Percentiles rank a stretch among this genome's conserved stretches.
Evolutionary conservation across 2,113 vertebrate species (phyloP).

Genomic region (Mormoops blainvillei): DNA sequence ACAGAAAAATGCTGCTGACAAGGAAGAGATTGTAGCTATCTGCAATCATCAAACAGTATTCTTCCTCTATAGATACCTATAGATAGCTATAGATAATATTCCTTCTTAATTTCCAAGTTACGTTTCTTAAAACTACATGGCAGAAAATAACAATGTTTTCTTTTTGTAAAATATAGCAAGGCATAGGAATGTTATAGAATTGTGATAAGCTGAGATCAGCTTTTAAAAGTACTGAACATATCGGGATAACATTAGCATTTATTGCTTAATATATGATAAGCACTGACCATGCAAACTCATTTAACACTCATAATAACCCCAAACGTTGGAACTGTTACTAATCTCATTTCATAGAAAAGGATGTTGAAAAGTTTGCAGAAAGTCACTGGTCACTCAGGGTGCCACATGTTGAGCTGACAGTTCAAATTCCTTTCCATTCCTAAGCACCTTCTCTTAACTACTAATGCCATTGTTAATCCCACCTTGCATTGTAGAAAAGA

Average conservation of each 20-base stretch:
- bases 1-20: neutral
- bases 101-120: neutral
- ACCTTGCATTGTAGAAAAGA: neutral
- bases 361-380: neutral
- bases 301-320: neutral
- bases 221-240: neutral
- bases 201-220: neutral
- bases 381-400: neutral
- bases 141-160: neutral
- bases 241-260: neutral
- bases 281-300: neutral
- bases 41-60: neutral
- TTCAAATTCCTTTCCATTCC: neutral
- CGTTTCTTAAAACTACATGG: neutral
- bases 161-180: neutral
- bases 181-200: neutral
- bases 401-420: neutral
- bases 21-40: neutral
- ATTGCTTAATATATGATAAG: neutral
- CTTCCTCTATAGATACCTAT: neutral
- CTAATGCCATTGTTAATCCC: neutral
- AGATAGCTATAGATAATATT: neutral
- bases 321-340: neutral
- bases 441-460: neutral
- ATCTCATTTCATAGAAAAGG: neutral